Conservation (phyloP, 2,888 invertebrate genomes). For the Lepidochrysops patricia region DNA sequence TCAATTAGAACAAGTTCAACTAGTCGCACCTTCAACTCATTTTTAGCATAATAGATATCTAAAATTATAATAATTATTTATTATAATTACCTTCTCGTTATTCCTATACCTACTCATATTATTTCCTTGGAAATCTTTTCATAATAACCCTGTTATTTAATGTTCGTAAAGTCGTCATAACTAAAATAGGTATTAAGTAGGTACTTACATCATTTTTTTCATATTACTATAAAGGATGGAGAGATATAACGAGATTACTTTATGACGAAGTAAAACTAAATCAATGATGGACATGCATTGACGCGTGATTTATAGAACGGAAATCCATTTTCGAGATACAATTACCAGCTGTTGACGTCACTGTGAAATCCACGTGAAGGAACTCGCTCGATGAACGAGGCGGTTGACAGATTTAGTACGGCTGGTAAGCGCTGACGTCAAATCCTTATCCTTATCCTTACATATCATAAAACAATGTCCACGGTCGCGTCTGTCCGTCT, state of each 20-base stretch:
- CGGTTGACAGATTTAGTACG: not conserved
- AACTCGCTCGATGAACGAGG: not conserved
- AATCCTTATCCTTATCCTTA: too few relatives aligned
- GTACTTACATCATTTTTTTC: too few relatives aligned
- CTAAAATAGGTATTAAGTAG: too few relatives aligned
- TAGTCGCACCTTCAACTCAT: not conserved
- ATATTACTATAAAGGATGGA: too few relatives aligned
- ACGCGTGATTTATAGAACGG: not conserved
- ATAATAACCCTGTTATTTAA: not conserved
- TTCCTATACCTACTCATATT: too few relatives aligned
- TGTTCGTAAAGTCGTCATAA: too few relatives aligned
- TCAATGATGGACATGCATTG: not conserved
- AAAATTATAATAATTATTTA: not conserved
- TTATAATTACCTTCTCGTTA: not conserved
- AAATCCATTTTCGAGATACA: not conserved
- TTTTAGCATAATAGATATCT: not conserved
- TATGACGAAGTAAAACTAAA: too few relatives aligned
- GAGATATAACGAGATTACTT: too few relatives aligned
- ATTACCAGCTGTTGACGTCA: not conserved
- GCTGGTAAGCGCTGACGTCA: not conserved
- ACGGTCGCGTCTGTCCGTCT: too few relatives aligned
- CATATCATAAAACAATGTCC: too few relatives aligned
- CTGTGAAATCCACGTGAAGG: not conserved
- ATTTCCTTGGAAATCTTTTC: not conserved
- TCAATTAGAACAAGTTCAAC: conserved; percentile 12